Conservation (phyloP, 2,888 invertebrate genomes). For the Hybos culiciformis region DNA sequence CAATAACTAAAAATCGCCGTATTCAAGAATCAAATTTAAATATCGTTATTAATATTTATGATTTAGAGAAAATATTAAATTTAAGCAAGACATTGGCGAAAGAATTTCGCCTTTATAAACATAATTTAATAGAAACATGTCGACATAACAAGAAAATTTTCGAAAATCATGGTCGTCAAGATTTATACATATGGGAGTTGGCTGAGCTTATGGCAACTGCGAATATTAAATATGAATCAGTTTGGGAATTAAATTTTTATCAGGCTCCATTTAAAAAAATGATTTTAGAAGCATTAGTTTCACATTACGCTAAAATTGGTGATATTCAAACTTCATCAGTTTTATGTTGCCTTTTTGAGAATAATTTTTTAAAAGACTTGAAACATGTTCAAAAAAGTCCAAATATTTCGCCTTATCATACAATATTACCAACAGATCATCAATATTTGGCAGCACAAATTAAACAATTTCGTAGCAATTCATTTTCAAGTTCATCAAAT, state of each 20-base stretch:
- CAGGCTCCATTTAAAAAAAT: conserved; percentile 77
- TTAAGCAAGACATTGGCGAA: conserved; percentile 69
- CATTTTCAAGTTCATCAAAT: conserved; percentile 77
- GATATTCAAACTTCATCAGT: conserved; percentile 92
- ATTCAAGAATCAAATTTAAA: conserved; percentile 26
- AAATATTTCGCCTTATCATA: conserved; percentile 71
- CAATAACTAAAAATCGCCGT: conserved; percentile 29
- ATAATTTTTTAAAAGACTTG: conserved; percentile 18
- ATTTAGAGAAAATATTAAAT: conserved; percentile 49
- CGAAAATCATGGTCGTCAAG: conserved; percentile 58
- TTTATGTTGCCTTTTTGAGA: conserved; percentile 76
- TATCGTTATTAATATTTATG: conserved; percentile 30
- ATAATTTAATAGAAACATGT: conserved; percentile 50
- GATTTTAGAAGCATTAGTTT: conserved; percentile 69
- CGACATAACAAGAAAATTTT: conserved; percentile 60
- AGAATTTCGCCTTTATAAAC: conserved; percentile 53
- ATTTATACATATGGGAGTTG: conserved; percentile 76
- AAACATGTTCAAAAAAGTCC: conserved; percentile 32
- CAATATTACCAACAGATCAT: conserved; percentile 63
- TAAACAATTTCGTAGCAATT: conserved; percentile 64
- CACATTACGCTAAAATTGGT: conserved; percentile 62
- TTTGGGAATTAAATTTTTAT: conserved; percentile 52
- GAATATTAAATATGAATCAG: conserved; percentile 36
- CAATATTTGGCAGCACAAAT: conserved; percentile 56
- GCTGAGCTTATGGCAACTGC: conserved; percentile 55